These are phyloP conservation scores for Palythoa grandis DNA, from an alignment of 92 coral and sea anemone genomes.

Conservation along the genomic window DNA sequence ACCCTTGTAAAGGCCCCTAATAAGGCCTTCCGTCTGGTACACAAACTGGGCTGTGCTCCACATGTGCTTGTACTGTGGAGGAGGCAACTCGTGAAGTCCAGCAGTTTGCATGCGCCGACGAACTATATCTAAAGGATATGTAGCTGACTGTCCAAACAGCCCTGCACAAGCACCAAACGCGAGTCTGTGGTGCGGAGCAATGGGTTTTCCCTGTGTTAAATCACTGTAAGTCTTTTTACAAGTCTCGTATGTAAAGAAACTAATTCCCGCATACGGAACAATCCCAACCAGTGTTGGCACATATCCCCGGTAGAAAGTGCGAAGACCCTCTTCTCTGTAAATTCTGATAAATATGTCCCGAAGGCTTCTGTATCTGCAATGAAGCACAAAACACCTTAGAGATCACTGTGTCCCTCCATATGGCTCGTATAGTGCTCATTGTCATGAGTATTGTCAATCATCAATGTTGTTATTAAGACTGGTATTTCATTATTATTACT, in stretches of 20 bases:
- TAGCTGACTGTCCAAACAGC: conserved; percentile 86
- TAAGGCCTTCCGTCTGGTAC: conserved; percentile 79
- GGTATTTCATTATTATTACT: too few relatives aligned
- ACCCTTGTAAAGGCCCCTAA: conserved; percentile 87
- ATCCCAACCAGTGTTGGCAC: conserved; percentile 92
- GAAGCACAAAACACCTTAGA: conserved; percentile 5
- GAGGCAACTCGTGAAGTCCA: conserved; percentile 69
- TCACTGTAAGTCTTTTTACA: conserved; percentile 82
- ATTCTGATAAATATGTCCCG: conserved; percentile 76
- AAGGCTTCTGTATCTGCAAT: conserved; percentile 80
- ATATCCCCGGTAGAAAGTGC: conserved; percentile 84
- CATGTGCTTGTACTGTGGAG: conserved; percentile 87
- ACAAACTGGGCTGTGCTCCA: conserved; percentile 87
- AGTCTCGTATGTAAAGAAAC: conserved; percentile 93
- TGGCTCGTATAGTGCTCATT: too few relatives aligned
- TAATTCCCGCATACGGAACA: conserved; percentile 94
- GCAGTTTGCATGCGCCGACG: conserved; percentile 99
- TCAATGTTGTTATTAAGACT: too few relatives aligned
- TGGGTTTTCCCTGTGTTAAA: conserved; percentile 52
- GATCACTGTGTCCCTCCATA: neutral
- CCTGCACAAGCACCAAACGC: conserved; percentile 99
- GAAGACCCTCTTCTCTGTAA: conserved; percentile 83
- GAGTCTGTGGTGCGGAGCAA: conserved; percentile 82
- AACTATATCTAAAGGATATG: conserved; percentile 92
- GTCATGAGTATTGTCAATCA: too few relatives aligned